Conservation (phyloP, 2,797 vertebrate genomes). For the Phaenicophaeus curvirostris region DNA sequence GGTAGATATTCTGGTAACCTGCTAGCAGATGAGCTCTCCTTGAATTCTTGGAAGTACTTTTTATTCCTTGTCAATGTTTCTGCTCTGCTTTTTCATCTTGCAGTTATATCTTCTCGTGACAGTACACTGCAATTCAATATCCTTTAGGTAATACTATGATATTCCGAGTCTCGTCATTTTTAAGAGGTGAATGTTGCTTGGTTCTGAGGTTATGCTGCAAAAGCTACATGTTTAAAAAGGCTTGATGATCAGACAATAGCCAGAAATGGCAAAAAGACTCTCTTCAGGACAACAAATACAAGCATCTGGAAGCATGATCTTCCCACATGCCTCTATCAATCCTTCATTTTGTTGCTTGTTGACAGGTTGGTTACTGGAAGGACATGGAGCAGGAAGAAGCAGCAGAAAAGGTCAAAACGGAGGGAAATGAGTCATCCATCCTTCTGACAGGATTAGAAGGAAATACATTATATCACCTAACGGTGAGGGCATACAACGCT, state of each 20-base stretch:
- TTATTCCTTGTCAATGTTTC: not conserved
- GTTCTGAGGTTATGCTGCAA: not conserved
- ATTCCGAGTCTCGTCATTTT: not conserved
- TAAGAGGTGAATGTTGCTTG: not conserved
- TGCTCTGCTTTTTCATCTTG: not conserved
- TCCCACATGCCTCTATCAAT: constrained; percentile 40
- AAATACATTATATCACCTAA: constrained; percentile 88
- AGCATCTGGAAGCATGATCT: not conserved
- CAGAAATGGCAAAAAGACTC: not conserved
- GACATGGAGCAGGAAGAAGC: constrained; percentile 89
- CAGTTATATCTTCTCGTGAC: not conserved
- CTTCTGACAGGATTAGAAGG: constrained; percentile 90
- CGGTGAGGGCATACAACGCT: constrained; percentile 92
- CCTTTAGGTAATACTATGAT: not conserved
- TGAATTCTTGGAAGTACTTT: constrained; percentile 8
- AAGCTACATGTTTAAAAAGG: not conserved
- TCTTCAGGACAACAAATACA: not conserved
- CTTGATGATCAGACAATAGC: not conserved
- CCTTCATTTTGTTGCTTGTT: constrained; percentile 32
- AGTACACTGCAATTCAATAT: not conserved
- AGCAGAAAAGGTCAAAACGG: constrained; percentile 85
- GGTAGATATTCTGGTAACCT: not conserved
- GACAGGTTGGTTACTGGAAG: constrained; percentile 92
- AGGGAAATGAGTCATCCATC: constrained; percentile 89
- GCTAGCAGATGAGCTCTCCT: not conserved